Conservation (phyloP, 2,113 vertebrate species). For the Dinomys branickii region DNA sequence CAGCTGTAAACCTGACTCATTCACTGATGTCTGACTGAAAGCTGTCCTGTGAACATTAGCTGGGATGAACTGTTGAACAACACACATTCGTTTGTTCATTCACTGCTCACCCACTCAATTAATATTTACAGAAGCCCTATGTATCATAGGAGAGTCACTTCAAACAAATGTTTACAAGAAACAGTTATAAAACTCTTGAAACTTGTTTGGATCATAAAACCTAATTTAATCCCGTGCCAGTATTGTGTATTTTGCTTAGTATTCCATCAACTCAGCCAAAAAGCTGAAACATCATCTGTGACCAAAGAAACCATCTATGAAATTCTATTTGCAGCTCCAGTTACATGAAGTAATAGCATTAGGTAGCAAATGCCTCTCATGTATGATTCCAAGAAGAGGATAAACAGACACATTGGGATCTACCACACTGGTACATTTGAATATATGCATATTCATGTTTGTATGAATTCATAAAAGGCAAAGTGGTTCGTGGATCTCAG, state of each 20-base stretch:
- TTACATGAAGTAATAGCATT: slow-evolving; percentile 40
- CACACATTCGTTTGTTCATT: neutral
- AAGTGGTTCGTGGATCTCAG: neutral
- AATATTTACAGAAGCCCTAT: neutral
- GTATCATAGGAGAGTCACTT: slow-evolving; percentile 8
- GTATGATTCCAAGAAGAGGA: slow-evolving; percentile 27
- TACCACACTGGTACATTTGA: neutral
- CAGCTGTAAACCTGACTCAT: neutral
- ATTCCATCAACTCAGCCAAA: slow-evolving; percentile 44
- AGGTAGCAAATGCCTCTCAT: neutral
- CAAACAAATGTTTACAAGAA: slow-evolving; percentile 43
- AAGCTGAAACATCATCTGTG: slow-evolving; percentile 45
- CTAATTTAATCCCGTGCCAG: slow-evolving; percentile 33
- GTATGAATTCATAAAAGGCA: slow-evolving; percentile 25
- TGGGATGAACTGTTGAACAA: neutral
- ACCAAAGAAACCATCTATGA: slow-evolving; percentile 39
- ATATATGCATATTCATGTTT: neutral
- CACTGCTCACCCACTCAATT: neutral
- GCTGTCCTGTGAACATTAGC: neutral
- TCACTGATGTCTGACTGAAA: neutral
- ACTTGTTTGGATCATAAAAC: slow-evolving; percentile 6
- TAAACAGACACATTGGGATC: neutral
- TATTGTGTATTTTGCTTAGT: neutral
- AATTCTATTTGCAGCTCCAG: neutral
- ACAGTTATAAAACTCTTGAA: neutral